Conservation (phyloP, 2,888 invertebrate genomes). For the Sarcophaga carnaria region DNA sequence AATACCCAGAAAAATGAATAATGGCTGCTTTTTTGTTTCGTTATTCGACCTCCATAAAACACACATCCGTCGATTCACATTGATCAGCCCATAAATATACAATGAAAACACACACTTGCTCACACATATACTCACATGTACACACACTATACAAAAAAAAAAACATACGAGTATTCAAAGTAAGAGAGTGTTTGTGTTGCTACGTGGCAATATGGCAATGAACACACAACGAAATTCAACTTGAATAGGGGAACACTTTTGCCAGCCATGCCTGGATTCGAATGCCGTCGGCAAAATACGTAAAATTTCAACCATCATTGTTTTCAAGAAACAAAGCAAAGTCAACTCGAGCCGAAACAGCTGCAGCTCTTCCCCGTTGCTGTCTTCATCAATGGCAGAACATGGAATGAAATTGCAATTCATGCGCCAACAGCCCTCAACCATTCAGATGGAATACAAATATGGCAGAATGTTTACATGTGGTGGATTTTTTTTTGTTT, state of each 20-base stretch:
- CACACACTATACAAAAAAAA: background rate
- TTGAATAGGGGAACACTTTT: constrained; percentile 26
- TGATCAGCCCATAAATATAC: constrained; percentile 78
- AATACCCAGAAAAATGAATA: constrained; percentile 78
- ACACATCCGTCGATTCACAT: constrained; percentile 79
- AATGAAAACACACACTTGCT: constrained; percentile 55
- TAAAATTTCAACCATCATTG: constrained; percentile 38
- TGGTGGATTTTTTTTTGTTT: constrained; percentile 38
- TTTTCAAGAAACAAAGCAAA: background rate
- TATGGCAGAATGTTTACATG: constrained; percentile 60
- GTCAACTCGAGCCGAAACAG: constrained; percentile 8
- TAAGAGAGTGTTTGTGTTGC: constrained; percentile 22
- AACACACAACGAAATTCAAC: constrained; percentile 36
- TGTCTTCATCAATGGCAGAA: constrained; percentile 37
- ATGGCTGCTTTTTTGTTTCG: constrained; percentile 77
- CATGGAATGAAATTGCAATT: constrained; percentile 44
- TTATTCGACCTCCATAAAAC: constrained; percentile 78
- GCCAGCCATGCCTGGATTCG: constrained; percentile 71
- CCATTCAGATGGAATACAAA: constrained; percentile 72
- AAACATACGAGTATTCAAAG: background rate
- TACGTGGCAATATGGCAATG: constrained; percentile 73
- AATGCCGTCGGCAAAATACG: constrained; percentile 70
- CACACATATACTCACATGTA: constrained; percentile 54
- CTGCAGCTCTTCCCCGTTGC: constrained; percentile 45
- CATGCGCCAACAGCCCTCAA: constrained; percentile 25